A percentile compares a stretch with the other conserved stretches of the same genome.
These are phyloP conservation scores for Mobula birostris DNA, from an alignment of 2,113 vertebrate species.

Conservation along the genomic window DNA sequence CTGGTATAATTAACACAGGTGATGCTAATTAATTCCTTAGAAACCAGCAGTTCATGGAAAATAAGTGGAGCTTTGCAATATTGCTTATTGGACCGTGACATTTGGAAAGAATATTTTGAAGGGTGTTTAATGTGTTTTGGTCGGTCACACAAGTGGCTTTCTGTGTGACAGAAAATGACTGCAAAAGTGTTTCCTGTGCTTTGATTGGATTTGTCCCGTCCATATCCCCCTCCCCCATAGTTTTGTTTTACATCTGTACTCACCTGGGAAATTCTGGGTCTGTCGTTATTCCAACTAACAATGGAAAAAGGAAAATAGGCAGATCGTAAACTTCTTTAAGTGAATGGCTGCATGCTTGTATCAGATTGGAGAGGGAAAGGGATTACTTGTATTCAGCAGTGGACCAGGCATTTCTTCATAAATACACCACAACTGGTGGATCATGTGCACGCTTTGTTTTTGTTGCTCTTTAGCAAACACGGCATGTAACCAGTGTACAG, in stretches of 20 bases:
- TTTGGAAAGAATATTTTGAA: slow-evolving; percentile 34
- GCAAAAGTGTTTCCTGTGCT: slow-evolving; percentile 1
- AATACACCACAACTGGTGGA: background rate
- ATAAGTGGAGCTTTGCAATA: slow-evolving; percentile 19
- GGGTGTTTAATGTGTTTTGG: slow-evolving; percentile 28
- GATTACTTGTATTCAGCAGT: no score
- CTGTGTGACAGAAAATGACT: background rate
- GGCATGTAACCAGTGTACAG: background rate
- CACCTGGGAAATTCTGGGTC: background rate
- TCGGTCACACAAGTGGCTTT: slow-evolving; percentile 18
- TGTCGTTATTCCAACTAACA: background rate
- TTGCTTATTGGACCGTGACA: slow-evolving; percentile 32
- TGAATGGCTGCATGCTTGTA: background rate
- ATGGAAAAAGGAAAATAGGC: background rate
- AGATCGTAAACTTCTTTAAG: background rate
- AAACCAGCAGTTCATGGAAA: slow-evolving; percentile 74
- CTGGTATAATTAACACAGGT: slow-evolving; percentile 99
- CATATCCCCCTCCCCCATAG: no score
- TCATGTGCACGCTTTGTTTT: background rate
- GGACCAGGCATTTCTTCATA: background rate
- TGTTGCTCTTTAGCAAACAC: background rate
- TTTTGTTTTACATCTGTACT: background rate
- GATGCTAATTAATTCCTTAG: slow-evolving; percentile 97
- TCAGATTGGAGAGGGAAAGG: background rate
- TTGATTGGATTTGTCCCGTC: background rate